These are phyloP conservation scores for Leptodactylus fallax DNA, from an alignment of 2,797 vertebrate genomes.

Conservation along the genomic window DNA sequence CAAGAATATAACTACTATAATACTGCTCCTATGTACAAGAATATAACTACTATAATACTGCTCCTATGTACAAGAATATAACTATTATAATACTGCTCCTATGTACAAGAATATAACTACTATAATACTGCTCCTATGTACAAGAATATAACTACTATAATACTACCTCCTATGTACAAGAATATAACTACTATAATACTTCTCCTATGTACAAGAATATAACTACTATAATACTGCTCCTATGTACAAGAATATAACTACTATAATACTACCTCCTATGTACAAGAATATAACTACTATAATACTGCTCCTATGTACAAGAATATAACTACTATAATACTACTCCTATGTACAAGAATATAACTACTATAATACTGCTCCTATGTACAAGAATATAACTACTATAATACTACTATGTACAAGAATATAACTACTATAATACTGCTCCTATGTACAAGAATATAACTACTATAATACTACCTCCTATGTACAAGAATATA, in stretches of 20 bases:
- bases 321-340: too few relatives aligned
- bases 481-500: not conserved
- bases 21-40: not conserved
- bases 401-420: not conserved
- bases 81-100: not conserved
- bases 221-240: not conserved
- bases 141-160: constrained; percentile 11
- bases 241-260: not conserved
- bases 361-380: not conserved
- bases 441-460: not conserved
- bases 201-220: not conserved
- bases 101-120: not conserved
- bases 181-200: constrained; percentile 11
- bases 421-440: constrained; percentile 2
- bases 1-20: not conserved
- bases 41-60: not conserved
- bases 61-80: not conserved
- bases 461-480: constrained; percentile 9
- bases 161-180: not conserved
- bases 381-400: constrained; percentile 12
- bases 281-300: too few relatives aligned
- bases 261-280: not conserved
- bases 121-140: constrained; percentile 7
- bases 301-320: too few relatives aligned
- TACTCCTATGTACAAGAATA: not conserved